Evolutionary conservation across 2,888 invertebrate genomes (phyloP).

Genomic region (Hololepta plana): DNA sequence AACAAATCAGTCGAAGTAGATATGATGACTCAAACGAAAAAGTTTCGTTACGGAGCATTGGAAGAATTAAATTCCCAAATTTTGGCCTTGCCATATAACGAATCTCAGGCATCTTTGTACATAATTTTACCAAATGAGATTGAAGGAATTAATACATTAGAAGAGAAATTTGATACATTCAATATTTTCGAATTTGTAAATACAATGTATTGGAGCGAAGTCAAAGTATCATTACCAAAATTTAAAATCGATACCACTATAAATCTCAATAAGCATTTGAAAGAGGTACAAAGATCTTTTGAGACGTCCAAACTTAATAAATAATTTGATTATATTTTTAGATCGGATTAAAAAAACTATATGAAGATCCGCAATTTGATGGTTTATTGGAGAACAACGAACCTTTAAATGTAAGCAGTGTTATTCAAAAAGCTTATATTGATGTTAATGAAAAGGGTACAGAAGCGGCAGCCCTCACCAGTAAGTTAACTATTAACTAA

Average conservation of each 20-base stretch:
- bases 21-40: slow-evolving; percentile 15
- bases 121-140: slow-evolving; percentile 12
- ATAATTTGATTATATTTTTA: slow-evolving; percentile 3
- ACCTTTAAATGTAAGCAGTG: slow-evolving; percentile 15
- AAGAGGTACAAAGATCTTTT: slow-evolving; percentile 39
- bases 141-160: slow-evolving; percentile 10
- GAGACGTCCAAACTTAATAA: not conserved
- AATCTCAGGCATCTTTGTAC: slow-evolving; percentile 11
- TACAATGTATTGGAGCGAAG: slow-evolving; percentile 6
- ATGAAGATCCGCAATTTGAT: slow-evolving; percentile 11
- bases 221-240: slow-evolving; percentile 12
- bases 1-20: slow-evolving; percentile 14
- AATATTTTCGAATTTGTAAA: no score
- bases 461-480: slow-evolving; percentile 23
- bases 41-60: slow-evolving; percentile 12
- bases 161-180: slow-evolving; percentile 7
- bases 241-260: slow-evolving; percentile 12
- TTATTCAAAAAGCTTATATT: slow-evolving; percentile 23
- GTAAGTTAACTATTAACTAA: no score
- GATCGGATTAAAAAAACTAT: slow-evolving; percentile 12
- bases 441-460: slow-evolving; percentile 23
- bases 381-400: slow-evolving; percentile 16
- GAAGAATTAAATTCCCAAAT: slow-evolving; percentile 16
- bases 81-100: slow-evolving; percentile 16
- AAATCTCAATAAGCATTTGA: slow-evolving; percentile 34